Evolutionary conservation across 2,113 vertebrate genomes (phyloP), one percentile per base, ranked within the genome.

Genomic region (Leucopsar rothschildi): DNA sequence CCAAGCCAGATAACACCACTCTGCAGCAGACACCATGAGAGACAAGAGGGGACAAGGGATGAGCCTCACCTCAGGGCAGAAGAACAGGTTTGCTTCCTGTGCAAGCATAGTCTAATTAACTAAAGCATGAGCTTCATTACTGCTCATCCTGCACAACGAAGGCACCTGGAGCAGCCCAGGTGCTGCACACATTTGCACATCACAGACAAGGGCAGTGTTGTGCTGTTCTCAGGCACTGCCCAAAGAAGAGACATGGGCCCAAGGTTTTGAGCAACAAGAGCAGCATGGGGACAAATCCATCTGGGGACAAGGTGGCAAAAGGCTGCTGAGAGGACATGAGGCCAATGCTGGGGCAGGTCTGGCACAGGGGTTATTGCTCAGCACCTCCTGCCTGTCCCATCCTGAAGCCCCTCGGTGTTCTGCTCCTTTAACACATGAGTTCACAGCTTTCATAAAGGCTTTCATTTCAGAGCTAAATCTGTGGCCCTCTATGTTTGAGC

Each of bases 341-440:
- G 61, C 16, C 59, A 27, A 55, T 0, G 61, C 19, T 53, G 24
- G 60, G 0, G 25, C 2, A 3, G 57, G 9, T 12, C 25, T 40
- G 42, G 64, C 25, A 49, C 37, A 57, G n/a, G 35, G 12, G 10
- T 5, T 6, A 2, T 7, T 22, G 57, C 52, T 65, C 6, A 7
- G 56, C 39, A 47, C 61, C 24, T 5, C 1, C n/a, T 82, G 71
- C 57, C 31, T 0, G 0, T 15, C n/a, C 31, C 61, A 68, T 28
- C 4, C 10, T 0, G 4, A 59, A 0, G 1, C 0, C 19, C 12
- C 44, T 39, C 44, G 8, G 8, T 14, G 28, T 56, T 33, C 31
- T 0, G 0, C 14, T 37, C 14, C n/a, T 37, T 42, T 42, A 7
- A 8, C 29, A 20, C 0, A 0, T 0, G 5, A 40, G 19, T 14